Evolutionary conservation across 1,140 invertebrate species (phyloP).

Genomic region (Trypoxylus dichotomus): DNA sequence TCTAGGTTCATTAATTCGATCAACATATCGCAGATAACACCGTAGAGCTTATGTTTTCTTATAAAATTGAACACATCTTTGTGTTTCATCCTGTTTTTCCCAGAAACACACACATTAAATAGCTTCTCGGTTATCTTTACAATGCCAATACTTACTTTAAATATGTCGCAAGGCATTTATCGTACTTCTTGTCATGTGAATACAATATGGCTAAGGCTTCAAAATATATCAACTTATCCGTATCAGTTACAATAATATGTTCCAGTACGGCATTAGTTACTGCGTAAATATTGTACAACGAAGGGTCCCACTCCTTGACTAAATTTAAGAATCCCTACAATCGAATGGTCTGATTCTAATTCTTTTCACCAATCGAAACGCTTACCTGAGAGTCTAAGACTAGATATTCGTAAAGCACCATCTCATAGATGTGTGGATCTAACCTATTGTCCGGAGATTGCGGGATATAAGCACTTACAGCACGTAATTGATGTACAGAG

Average conservation of each 20-base stretch:
- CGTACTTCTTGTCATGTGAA: conserved; percentile 86
- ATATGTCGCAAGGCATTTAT: conserved; percentile 91
- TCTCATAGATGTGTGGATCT: conserved; percentile 88
- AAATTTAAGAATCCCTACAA: conserved; percentile 80
- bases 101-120: conserved; percentile 35
- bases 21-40: conserved; percentile 83
- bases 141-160: conserved; percentile 66
- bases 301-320: conserved; percentile 84
- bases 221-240: conserved; percentile 73
- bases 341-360: background rate
- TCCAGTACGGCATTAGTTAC: conserved; percentile 86
- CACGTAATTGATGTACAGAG: conserved; percentile 74
- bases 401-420: conserved; percentile 92
- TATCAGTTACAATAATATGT: conserved; percentile 67
- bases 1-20: conserved; percentile 90
- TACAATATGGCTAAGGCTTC: conserved; percentile 91
- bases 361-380: background rate
- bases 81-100: conserved; percentile 67
- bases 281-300: conserved; percentile 83
- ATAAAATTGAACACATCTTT: conserved; percentile 89
- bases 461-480: conserved; percentile 83
- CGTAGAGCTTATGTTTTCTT: conserved; percentile 77
- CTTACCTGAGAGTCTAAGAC: conserved; percentile 75
- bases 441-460: conserved; percentile 69
- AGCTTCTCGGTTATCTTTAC: background rate